These are phyloP conservation scores for Parazoanthus swiftii DNA, from an alignment of 92 coral and sea anemone species.

Conservation along the genomic window DNA sequence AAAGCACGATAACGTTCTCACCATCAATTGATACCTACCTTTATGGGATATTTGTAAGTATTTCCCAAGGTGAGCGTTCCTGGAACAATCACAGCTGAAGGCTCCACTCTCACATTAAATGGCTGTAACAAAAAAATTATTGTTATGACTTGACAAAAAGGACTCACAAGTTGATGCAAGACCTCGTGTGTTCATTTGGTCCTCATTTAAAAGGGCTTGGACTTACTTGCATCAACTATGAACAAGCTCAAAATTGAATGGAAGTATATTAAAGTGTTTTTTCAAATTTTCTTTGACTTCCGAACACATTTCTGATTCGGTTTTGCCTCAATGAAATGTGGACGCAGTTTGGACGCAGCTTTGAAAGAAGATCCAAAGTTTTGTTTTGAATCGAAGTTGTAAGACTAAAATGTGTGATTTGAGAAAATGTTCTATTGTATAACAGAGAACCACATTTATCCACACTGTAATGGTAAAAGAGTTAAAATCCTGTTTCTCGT, in stretches of 20 bases:
- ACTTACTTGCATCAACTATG: neutral
- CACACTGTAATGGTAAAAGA: too few relatives aligned
- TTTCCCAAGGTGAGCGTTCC: constrained; percentile 75
- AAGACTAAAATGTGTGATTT: too few relatives aligned
- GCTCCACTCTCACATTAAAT: constrained; percentile 73
- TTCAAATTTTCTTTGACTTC: neutral
- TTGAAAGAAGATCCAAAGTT: too few relatives aligned
- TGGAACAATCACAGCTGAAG: constrained; percentile 77
- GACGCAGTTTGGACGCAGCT: too few relatives aligned
- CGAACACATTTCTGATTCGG: neutral
- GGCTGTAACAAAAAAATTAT: constrained; percentile 62
- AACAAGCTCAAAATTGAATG: neutral
- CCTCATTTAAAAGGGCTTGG: neutral
- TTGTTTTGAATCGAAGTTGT: too few relatives aligned
- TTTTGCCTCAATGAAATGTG: too few relatives aligned
- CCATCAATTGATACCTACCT: constrained; percentile 55
- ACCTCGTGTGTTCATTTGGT: neutral
- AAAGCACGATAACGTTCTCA: neutral
- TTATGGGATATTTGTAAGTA: constrained; percentile 66
- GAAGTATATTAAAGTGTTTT: neutral
- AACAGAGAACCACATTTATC: too few relatives aligned
- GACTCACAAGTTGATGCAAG: neutral
- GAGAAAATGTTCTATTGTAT: too few relatives aligned
- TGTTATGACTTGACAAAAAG: neutral
- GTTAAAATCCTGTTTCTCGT: too few relatives aligned